These are phyloP conservation scores for Drosophila triauraria DNA, from an alignment of 1,140 invertebrate genomes.

Conservation along the genomic window DNA sequence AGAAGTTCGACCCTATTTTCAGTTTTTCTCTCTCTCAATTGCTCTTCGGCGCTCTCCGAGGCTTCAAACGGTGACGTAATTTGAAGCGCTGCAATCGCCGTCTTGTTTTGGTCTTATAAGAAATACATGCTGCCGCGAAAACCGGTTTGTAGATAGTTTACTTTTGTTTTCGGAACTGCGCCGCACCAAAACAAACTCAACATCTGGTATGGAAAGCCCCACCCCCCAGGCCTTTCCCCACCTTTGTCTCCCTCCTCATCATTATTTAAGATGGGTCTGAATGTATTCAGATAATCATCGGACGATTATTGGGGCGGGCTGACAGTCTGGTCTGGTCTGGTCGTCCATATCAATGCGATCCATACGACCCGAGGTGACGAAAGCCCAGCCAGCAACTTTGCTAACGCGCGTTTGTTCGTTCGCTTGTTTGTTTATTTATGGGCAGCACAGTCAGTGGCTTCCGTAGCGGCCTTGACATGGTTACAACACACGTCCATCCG, in stretches of 20 bases:
- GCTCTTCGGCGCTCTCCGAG: slow-evolving; percentile 16
- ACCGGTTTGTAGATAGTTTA: slow-evolving; percentile 64
- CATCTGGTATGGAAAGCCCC: slow-evolving; percentile 32
- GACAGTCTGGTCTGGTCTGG: slow-evolving; percentile 12
- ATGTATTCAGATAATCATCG: slow-evolving; percentile 18
- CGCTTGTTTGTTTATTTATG: slow-evolving; percentile 30
- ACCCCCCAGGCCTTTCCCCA: slow-evolving; percentile 9
- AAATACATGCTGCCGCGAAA: slow-evolving; percentile 43
- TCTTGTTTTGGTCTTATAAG: slow-evolving; percentile 78
- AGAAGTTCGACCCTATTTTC: slow-evolving; percentile 10
- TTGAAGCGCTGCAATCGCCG: slow-evolving; percentile 55
- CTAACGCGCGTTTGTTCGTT: slow-evolving; percentile 1
- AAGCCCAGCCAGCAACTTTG: slow-evolving; percentile 18
- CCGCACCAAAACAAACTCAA: slow-evolving; percentile 71
- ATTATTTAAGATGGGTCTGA: slow-evolving; percentile 9
- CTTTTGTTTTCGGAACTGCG: slow-evolving; percentile 61
- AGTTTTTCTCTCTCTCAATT: not conserved
- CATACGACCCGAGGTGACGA: slow-evolving; percentile 23
- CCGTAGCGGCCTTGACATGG: slow-evolving; percentile 71
- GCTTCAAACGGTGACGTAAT: slow-evolving; percentile 66
- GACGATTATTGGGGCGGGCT: slow-evolving; percentile 12
- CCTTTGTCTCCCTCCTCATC: not conserved
- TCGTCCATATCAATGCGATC: slow-evolving; percentile 55
- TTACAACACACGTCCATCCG: slow-evolving; percentile 63
- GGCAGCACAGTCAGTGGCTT: slow-evolving; percentile 38